phyloP scores from a whole-genome alignment of 1,140 invertebrate species.

The Pemphigus obesinymphae region DNA sequence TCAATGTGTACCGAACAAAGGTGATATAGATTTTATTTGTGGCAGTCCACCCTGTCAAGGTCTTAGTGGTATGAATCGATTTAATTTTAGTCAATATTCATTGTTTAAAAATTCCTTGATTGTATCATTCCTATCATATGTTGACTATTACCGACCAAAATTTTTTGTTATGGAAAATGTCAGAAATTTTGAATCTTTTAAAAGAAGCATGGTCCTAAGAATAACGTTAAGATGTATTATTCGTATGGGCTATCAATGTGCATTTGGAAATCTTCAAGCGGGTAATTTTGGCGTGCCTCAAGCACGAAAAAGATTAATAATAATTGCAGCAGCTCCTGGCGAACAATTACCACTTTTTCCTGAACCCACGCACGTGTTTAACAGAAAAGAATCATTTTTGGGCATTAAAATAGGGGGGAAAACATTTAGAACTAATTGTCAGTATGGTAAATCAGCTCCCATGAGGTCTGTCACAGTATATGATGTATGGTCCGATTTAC shows the following conservation, averaged over 20 bases:
- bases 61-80: conserved; percentile 85
- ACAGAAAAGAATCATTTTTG: conserved; percentile 64
- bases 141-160: conserved; percentile 79
- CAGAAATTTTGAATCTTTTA: conserved; percentile 76
- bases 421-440: conserved; percentile 54
- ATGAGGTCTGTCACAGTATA: conserved; percentile 69
- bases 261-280: conserved; percentile 80
- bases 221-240: conserved; percentile 70
- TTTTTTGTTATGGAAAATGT: conserved; percentile 86
- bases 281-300: conserved; percentile 83
- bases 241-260: conserved; percentile 83
- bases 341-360: conserved; percentile 73
- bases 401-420: conserved; percentile 71
- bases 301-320: conserved; percentile 68
- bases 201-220: conserved; percentile 76
- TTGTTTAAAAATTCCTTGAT: conserved; percentile 83
- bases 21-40: conserved; percentile 78
- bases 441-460: conserved; percentile 61
- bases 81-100: conserved; percentile 81
- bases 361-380: conserved; percentile 76
- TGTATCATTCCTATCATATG: conserved; percentile 77
- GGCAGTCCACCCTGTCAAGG: conserved; percentile 90
- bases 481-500: conserved; percentile 80
- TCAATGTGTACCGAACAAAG: conserved; percentile 66
- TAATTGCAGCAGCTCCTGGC: conserved; percentile 78